phyloP scores from a whole-genome alignment of 1,140 invertebrate species.

The Camponotus vicinus region DNA sequence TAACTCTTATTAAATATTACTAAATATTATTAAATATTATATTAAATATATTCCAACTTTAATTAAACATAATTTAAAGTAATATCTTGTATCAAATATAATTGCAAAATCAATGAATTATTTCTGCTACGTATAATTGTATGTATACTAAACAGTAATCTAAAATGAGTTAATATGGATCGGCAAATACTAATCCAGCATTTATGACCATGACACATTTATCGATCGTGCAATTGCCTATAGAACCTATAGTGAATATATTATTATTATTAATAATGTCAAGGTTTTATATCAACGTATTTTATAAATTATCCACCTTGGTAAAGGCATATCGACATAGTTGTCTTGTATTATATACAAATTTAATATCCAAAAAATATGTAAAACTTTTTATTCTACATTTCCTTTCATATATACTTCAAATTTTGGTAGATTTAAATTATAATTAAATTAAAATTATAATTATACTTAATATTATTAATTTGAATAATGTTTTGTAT shows the following conservation, averaged over 20 bases:
- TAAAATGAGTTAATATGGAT: neutral
- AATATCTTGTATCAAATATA: neutral
- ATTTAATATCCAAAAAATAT: too few species aligned
- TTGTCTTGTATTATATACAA: neutral
- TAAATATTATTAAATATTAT: too few species aligned
- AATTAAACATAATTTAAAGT: neutral
- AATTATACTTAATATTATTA: too few species aligned
- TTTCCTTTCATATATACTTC: too few species aligned
- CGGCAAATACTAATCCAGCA: neutral
- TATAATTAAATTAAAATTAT: too few species aligned
- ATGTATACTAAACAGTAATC: neutral
- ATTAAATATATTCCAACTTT: neutral
- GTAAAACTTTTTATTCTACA: too few species aligned
- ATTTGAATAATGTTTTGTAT: too few species aligned
- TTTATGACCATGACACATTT: neutral
- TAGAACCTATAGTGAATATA: neutral
- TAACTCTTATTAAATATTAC: neutral
- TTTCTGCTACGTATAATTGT: neutral
- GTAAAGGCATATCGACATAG: neutral
- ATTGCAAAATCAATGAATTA: neutral
- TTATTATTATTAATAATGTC: neutral
- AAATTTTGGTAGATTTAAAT: too few species aligned
- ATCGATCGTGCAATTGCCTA: slow-evolving; percentile 7
- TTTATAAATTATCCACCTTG: neutral
- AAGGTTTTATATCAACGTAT: neutral